Percentiles rank a stretch among this genome's conserved stretches.
phyloP scores from a whole-genome alignment of 2,888 invertebrate species.

The Macrophya annulata region DNA sequence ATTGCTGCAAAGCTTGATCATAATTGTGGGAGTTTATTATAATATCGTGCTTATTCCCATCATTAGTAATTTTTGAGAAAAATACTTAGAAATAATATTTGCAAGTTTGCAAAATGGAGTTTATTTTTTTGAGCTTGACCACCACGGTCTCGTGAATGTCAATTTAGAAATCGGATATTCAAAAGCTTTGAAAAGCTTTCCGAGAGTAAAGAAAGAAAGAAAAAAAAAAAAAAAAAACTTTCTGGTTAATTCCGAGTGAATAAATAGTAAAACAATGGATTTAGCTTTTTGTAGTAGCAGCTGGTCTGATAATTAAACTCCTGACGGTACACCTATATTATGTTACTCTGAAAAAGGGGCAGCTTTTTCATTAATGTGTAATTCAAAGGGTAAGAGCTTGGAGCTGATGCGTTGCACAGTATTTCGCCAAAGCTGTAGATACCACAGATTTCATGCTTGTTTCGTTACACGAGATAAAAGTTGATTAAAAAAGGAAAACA shows the following conservation, averaged over 20 bases:
- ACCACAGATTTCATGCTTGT: not conserved
- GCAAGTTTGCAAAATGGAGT: not conserved
- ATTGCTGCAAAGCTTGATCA: too few species aligned
- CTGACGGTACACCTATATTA: not conserved
- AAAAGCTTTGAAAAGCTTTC: not conserved
- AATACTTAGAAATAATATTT: not conserved
- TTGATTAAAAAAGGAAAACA: not conserved
- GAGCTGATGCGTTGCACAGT: not conserved
- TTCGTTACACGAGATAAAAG: constrained; percentile 26
- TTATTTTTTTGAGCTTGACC: not conserved
- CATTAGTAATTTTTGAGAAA: not conserved
- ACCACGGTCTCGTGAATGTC: not conserved
- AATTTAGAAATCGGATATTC: not conserved
- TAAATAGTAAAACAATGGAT: constrained; percentile 1
- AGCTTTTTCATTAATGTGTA: not conserved
- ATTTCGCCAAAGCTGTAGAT: not conserved
- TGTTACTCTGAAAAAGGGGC: not conserved
- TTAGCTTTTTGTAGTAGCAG: not conserved
- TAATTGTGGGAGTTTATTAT: too few species aligned
- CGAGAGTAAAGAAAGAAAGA: not conserved
- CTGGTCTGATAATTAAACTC: constrained; percentile 4
- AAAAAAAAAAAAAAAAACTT: not conserved
- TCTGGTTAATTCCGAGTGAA: not conserved
- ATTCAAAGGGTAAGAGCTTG: constrained; percentile 17
- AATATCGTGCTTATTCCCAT: too few species aligned